A percentile compares a stretch with the other conserved stretches of the same genome.
These are phyloP conservation scores for Nemoura dubitans DNA, from an alignment of 2,888 invertebrate genomes.

Conservation along the genomic window DNA sequence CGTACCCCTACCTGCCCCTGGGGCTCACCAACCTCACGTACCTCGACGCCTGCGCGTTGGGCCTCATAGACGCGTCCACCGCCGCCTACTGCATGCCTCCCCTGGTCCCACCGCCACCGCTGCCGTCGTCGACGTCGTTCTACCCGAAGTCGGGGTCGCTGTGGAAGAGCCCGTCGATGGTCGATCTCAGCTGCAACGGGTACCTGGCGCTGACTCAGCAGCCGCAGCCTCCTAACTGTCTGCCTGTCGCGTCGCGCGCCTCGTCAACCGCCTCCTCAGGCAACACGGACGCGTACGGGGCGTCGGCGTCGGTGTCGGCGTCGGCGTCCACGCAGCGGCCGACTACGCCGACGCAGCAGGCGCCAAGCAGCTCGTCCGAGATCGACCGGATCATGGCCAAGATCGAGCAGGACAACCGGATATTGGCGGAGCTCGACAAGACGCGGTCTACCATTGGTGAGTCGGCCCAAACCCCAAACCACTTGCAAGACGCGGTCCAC, in stretches of 20 bases:
- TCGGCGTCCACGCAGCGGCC: neutral
- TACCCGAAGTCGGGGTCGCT: conserved; percentile 34
- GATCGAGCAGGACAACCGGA: conserved; percentile 88
- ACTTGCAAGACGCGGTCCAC: no score
- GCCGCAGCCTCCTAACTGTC: conserved; percentile 47
- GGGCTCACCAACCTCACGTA: conserved; percentile 38
- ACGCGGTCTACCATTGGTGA: conserved; percentile 72
- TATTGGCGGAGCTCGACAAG: conserved; percentile 90
- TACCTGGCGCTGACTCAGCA: conserved; percentile 20
- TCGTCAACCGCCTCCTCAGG: conserved; percentile 20
- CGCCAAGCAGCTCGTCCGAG: conserved; percentile 64
- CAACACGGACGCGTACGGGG: neutral
- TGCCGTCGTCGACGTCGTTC: neutral
- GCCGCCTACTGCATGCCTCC: conserved; percentile 44
- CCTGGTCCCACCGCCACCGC: neutral
- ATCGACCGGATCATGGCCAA: conserved; percentile 95
- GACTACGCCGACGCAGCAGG: neutral
- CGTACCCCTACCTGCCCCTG: conserved; percentile 17
- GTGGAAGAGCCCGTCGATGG: conserved; percentile 49
- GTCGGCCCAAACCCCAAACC: no score
- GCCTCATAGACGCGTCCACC: conserved; percentile 16
- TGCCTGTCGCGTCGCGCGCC: conserved; percentile 42
- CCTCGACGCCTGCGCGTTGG: conserved; percentile 36
- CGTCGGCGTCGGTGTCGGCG: neutral
- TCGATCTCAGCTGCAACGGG: conserved; percentile 44